Conservation (phyloP, 1,140 invertebrate genomes). For the Tribolium castaneum region DNA sequence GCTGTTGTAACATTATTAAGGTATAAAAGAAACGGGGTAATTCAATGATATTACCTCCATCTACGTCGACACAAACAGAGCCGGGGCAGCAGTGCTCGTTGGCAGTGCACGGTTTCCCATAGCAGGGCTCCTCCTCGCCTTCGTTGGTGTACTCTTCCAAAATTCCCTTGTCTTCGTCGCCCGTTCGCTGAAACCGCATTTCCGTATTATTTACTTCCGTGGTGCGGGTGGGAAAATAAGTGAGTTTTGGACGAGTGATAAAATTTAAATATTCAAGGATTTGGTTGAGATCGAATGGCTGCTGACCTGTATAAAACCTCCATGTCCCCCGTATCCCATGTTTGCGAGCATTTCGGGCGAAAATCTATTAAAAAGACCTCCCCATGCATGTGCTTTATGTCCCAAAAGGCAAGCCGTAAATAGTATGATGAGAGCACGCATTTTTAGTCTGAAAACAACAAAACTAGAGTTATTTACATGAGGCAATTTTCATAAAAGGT, state of each 20-base stretch:
- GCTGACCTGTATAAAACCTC: slow-evolving; percentile 58
- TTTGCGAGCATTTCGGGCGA: slow-evolving; percentile 86
- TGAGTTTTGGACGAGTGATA: background rate
- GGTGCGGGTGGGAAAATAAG: background rate
- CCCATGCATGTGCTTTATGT: slow-evolving; percentile 73
- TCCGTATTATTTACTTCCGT: background rate
- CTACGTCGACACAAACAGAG: slow-evolving; percentile 78
- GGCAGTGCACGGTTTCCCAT: slow-evolving; percentile 73
- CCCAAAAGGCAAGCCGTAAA: slow-evolving; percentile 56
- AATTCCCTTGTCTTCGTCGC: slow-evolving; percentile 59
- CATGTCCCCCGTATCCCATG: slow-evolving; percentile 78
- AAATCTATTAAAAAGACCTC: slow-evolving; percentile 85
- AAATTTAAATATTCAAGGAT: background rate
- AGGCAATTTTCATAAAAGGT: background rate
- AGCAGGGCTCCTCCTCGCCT: slow-evolving; percentile 71
- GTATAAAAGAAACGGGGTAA: slow-evolving; percentile 23
- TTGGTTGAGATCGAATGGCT: background rate
- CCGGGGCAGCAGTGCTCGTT: slow-evolving; percentile 84
- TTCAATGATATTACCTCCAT: slow-evolving; percentile 70
- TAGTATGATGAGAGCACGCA: slow-evolving; percentile 51
- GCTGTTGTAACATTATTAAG: background rate
- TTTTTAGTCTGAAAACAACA: slow-evolving; percentile 47
- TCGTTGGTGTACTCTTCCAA: slow-evolving; percentile 60
- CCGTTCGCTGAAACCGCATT: slow-evolving; percentile 52
- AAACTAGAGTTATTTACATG: background rate